phyloP scores from a whole-genome alignment of 2,113 vertebrate species.

The Tauraco erythrolophus region DNA sequence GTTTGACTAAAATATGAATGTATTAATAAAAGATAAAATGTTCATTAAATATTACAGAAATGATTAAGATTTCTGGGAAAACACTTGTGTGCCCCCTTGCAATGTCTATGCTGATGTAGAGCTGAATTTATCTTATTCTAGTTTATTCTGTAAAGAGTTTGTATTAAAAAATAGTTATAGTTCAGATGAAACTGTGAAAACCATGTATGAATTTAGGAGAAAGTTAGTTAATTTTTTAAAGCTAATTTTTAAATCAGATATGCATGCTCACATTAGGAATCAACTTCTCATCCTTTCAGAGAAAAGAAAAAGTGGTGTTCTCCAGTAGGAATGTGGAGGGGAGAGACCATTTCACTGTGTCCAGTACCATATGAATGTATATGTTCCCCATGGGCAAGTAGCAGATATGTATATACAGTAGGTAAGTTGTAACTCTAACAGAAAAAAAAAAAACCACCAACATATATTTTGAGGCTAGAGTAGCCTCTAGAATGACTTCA shows the following conservation, averaged over 20 bases:
- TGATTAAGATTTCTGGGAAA: not conserved
- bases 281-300: not conserved
- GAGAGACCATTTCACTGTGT: not conserved
- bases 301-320: not conserved
- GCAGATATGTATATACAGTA: not conserved
- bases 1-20: not conserved
- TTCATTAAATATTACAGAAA: not conserved
- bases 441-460: rapidly evolving
- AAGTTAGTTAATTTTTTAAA: not conserved
- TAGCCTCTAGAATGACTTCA: not conserved
- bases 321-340: not conserved
- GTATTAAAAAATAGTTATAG: not conserved
- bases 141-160: not conserved
- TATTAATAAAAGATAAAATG: not conserved
- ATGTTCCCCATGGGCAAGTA: not conserved
- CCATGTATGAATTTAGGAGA: not conserved
- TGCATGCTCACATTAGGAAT: not conserved
- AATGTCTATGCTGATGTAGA: not conserved
- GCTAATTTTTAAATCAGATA: not conserved
- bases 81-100: not conserved
- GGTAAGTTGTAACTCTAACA: not conserved
- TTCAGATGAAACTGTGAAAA: not conserved
- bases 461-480: not conserved
- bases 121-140: not conserved
- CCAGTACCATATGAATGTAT: not conserved